Base-by-base conservation (phyloP, 2,113 vertebrate genomes). In the Strix aluco region DNA sequence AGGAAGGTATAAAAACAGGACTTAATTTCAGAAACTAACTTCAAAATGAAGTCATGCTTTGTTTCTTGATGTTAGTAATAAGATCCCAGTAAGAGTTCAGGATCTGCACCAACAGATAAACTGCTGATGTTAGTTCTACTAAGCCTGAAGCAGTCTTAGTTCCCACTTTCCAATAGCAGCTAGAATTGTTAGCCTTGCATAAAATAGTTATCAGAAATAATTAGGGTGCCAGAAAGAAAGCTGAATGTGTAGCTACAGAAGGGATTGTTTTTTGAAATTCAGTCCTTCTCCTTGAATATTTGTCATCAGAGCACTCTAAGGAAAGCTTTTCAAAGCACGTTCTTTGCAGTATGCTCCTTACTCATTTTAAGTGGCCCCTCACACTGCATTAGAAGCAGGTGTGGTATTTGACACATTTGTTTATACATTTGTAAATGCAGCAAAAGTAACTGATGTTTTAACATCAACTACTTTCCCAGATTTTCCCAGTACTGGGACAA, bases 191-290 rank as follows among this genome's bases (percentile, higher is more conserved):
- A 83, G 54, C 71, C 54, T 88, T 86, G 71, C 88, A 77, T 93
- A 70, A 94, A 93, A 61, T 40, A 85, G 74, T 92, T 92, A 83
- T 70, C 82, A 83, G 46, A 80, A 88, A 42, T 75, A 90, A 92
- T 92, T 94, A 86, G 63, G 40, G 30, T 79, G 69, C 36, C 30
- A 67, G 54, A 63, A 85, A 85, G 52, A 21, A 95, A 57, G 52
- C 38, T 79, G 62, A 77, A 61, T 70, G 9, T 85, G 12, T 71
- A 82, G 34, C 58, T 90, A 72, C 20, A 69, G 79, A 44, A 85
- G 54, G 30, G 44, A 15, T 88, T 0, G 0, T 47, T 75, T 71
- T 90, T 63, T 84, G 59, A 71, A 85, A 47, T 42, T 63, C 46
- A 27, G 54, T 67, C 80, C 49, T 92, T 30, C 54, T 78, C 29